These are phyloP conservation scores for Antechinus flavipes DNA, from an alignment of 2,113 vertebrate genomes.

Conservation along the genomic window DNA sequence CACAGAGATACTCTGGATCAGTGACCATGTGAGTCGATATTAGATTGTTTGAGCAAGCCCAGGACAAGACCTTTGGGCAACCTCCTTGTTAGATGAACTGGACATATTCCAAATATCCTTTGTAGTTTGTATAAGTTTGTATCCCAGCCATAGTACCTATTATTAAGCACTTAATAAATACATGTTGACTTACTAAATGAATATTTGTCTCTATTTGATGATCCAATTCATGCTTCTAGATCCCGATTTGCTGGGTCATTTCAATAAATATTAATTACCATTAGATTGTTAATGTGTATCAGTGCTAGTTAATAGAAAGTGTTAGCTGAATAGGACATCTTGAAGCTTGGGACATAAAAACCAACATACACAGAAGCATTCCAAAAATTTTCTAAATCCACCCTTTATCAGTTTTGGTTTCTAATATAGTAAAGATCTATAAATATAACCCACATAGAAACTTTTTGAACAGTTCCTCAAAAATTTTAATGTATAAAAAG, in stretches of 20 bases:
- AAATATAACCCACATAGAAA: too few relatives aligned
- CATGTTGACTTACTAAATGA: not conserved
- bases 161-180: not conserved
- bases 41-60: not conserved
- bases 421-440: too few relatives aligned
- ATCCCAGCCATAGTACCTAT: not conserved
- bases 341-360: not conserved
- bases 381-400: not conserved
- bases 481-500: too few relatives aligned
- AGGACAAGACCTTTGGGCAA: not conserved
- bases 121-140: not conserved
- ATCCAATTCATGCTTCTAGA: slow-evolving; percentile 8
- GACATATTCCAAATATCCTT: not conserved
- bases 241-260: not conserved
- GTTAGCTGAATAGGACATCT: not conserved
- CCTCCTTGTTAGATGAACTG: not conserved
- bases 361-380: not conserved
- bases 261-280: not conserved
- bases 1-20: too few relatives aligned
- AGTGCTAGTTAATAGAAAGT: slow-evolving; percentile 5
- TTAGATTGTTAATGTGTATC: not conserved
- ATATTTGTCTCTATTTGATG: not conserved
- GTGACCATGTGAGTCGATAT: too few relatives aligned
- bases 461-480: too few relatives aligned
- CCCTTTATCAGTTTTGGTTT: too few relatives aligned